These are phyloP conservation scores for Muntiacus reevesi DNA, from an alignment of 2,113 vertebrate genomes.

Conservation along the genomic window DNA sequence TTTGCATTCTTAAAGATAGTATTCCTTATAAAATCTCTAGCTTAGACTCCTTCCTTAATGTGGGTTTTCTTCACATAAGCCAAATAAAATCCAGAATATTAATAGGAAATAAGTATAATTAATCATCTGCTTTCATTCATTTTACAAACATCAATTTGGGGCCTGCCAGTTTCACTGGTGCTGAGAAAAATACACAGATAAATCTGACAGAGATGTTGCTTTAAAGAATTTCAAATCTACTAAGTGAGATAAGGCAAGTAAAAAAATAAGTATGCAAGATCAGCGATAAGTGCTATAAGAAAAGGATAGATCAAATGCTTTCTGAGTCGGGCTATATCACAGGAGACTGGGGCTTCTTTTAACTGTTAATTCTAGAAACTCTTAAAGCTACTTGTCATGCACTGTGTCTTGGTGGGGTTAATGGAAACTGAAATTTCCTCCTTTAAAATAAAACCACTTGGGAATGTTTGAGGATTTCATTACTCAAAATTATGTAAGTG, in stretches of 20 bases:
- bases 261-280: background rate
- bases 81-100: background rate
- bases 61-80: background rate
- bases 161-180: background rate
- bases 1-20: background rate
- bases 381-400: background rate
- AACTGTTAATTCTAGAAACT: background rate
- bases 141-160: background rate
- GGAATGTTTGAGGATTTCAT: background rate
- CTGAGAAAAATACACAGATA: background rate
- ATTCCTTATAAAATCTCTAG: background rate
- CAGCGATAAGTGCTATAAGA: background rate
- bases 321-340: background rate
- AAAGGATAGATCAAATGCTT: background rate
- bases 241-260: background rate
- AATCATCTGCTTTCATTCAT: background rate
- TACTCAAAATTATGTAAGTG: background rate
- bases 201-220: background rate
- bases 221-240: conserved; percentile 25
- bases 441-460: background rate
- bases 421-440: background rate
- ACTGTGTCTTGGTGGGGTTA: background rate
- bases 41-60: background rate
- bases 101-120: background rate
- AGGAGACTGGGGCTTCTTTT: background rate